A percentile compares a stretch with the other conserved stretches of the same genome.
phyloP scores from a whole-genome alignment of 2,888 invertebrate species.

The Argyra leucocephala region DNA sequence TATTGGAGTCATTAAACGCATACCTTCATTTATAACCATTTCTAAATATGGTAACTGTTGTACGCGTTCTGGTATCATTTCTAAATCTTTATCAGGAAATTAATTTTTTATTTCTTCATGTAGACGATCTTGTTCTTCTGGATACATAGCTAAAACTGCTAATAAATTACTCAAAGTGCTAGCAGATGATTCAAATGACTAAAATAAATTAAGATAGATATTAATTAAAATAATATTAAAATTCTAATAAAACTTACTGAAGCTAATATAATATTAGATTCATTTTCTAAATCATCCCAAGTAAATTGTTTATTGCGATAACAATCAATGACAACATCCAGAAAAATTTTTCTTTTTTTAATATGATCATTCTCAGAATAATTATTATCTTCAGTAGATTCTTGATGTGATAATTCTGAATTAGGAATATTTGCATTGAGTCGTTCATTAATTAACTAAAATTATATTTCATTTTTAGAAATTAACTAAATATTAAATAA shows the following conservation, averaged over 20 bases:
- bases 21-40: constrained; percentile 15
- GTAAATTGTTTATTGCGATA: constrained; percentile 33
- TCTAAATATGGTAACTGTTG: constrained; percentile 15
- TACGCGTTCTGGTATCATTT: constrained; percentile 12
- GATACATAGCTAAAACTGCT: constrained; percentile 18
- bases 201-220: not conserved
- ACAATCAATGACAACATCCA: constrained; percentile 34
- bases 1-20: constrained; percentile 15
- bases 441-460: not conserved
- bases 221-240: too few relatives aligned
- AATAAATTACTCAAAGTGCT: not conserved
- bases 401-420: not conserved
- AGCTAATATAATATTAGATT: constrained; percentile 39
- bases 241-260: constrained; percentile 29
- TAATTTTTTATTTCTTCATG: constrained; percentile 15
- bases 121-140: constrained; percentile 19
- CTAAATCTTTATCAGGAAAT: constrained; percentile 13
- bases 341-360: constrained; percentile 37
- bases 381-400: constrained; percentile 8
- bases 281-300: constrained; percentile 39
- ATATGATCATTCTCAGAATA: constrained; percentile 11
- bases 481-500: too few relatives aligned
- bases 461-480: not conserved
- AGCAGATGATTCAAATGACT: constrained; percentile 12
- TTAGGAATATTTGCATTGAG: not conserved